These are phyloP conservation scores for Clytia hemisphaerica DNA, from an alignment of 30 jellyfish, hydroid and myxozoan species.

Conservation along the genomic window DNA sequence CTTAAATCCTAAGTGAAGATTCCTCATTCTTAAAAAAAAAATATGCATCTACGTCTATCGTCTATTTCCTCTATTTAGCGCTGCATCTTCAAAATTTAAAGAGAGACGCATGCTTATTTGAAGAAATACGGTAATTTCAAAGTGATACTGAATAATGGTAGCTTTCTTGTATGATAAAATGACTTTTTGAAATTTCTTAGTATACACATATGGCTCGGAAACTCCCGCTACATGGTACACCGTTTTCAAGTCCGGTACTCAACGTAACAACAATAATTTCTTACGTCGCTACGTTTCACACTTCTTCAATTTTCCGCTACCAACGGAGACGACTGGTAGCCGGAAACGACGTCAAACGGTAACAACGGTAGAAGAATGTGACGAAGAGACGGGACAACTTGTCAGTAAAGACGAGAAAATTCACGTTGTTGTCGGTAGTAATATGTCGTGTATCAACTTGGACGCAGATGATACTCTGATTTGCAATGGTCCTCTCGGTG, in stretches of 20 bases:
- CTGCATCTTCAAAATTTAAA: no score
- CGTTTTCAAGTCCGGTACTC: conserved; percentile 13
- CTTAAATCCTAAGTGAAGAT: no score
- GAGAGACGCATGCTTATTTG: no score
- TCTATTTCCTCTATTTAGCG: neutral
- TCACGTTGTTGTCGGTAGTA: conserved; percentile 51
- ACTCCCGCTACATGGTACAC: conserved; percentile 55
- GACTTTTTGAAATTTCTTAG: conserved; percentile 15
- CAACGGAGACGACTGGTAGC: no score
- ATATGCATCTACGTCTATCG: no score
- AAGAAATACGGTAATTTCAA: no score
- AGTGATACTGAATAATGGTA: no score
- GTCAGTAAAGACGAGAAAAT: neutral
- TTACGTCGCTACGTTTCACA: conserved; percentile 48
- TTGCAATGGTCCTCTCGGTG: conserved; percentile 74
- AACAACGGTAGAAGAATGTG: neutral
- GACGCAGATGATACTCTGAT: conserved; percentile 5
- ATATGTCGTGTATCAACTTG: conserved; percentile 24
- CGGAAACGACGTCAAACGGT: neutral
- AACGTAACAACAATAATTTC: conserved; percentile 1
- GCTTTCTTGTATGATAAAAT: neutral
- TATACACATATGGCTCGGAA: conserved; percentile 19
- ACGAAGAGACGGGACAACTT: conserved; percentile 17
- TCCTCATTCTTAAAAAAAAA: no score
- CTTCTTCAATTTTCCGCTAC: conserved; percentile 4